Evolutionary conservation across 2,113 vertebrate genomes (phyloP), one percentile per base, ranked within the genome.

Genomic region (Hydrochoerus hydrochaeris): DNA sequence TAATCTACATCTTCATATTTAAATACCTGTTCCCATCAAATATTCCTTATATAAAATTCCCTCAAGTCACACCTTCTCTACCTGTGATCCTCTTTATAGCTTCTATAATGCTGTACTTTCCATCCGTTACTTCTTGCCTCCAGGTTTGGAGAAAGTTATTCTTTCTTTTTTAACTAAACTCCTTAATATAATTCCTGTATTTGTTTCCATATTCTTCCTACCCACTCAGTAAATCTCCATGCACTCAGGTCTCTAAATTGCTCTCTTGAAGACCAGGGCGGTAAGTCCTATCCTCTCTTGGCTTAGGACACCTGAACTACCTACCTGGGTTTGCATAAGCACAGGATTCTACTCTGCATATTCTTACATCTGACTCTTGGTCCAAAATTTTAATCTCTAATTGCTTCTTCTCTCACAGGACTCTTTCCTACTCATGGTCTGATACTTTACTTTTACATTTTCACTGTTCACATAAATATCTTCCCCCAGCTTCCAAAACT

Each of bases 21-120:
- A 93, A 96, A 69, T 69, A 24, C 30, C 62, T 97, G 95, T 90
- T 90, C 35, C 69, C 58, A 91, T 80, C 67, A 96, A 97, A 94
- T 58, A 73, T 63, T 91, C 49, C 91, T 88, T 77, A 87, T 84
- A 95, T 38, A 83, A 93, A 94, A 96, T 80, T 91, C 86, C 63
- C 44, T 96, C 26, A 93, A 81, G 95, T 89, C 75, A 95, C 17
- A 97, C 69, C 88, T 94, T 83, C 44, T 93, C 93, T 73, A 97
- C 81, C 85, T 95, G n/a, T 96, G 60, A 96, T 84, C 81, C 49
- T 85, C 94, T 92, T 96, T 65, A 90, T 24, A 88, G 58, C 63
- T 95, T 96, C 65, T 91, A 96, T 94, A 97, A 93, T 62, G 52
- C 58, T 91, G 0, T 54, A 62, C 77, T 38, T 52, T 87, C 88